A percentile compares a stretch with the other conserved stretches of the same genome.
phyloP scores from a whole-genome alignment of 35 echinoderm and acorn worm species.

The Holothuria glaberrima region DNA sequence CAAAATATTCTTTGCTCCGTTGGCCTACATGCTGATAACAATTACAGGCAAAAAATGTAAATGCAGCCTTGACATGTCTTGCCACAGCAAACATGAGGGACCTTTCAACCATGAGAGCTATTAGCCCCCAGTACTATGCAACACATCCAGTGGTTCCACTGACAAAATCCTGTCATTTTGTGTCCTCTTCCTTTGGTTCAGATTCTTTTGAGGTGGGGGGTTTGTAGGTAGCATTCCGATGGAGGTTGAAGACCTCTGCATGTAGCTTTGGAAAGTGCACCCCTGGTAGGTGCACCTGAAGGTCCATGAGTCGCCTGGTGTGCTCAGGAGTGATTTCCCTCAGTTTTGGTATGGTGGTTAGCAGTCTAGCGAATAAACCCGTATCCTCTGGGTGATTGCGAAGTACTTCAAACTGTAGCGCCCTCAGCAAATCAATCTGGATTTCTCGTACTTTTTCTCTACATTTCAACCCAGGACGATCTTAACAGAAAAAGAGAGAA shows the following conservation, averaged over 20 bases:
- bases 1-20: too few species aligned
- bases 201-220: slow-evolving; percentile 10
- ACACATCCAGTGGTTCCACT: too few species aligned
- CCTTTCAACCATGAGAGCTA: too few species aligned
- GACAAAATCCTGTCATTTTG: not conserved
- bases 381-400: slow-evolving; percentile 88
- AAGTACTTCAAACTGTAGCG: slow-evolving; percentile 78
- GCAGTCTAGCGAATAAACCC: slow-evolving; percentile 85
- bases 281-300: slow-evolving; percentile 83
- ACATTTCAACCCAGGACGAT: slow-evolving; percentile 93
- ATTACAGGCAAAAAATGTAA: too few species aligned
- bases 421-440: slow-evolving; percentile 84
- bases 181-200: slow-evolving; percentile 31
- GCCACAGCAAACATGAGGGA: too few species aligned
- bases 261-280: slow-evolving; percentile 87
- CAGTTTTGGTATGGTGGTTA: slow-evolving; percentile 96
- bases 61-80: too few species aligned
- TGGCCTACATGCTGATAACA: too few species aligned
- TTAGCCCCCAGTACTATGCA: too few species aligned
- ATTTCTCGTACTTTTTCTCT: slow-evolving; percentile 73
- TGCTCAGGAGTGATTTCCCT: slow-evolving; percentile 96
- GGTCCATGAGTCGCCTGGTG: slow-evolving; percentile 91
- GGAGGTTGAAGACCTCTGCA: slow-evolving; percentile 96
- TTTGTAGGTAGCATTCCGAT: slow-evolving; percentile 1
- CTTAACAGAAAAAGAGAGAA: slow-evolving; percentile 7